Conservation (phyloP, 2,888 invertebrate species). For the Sphaeridia pumilis region DNA sequence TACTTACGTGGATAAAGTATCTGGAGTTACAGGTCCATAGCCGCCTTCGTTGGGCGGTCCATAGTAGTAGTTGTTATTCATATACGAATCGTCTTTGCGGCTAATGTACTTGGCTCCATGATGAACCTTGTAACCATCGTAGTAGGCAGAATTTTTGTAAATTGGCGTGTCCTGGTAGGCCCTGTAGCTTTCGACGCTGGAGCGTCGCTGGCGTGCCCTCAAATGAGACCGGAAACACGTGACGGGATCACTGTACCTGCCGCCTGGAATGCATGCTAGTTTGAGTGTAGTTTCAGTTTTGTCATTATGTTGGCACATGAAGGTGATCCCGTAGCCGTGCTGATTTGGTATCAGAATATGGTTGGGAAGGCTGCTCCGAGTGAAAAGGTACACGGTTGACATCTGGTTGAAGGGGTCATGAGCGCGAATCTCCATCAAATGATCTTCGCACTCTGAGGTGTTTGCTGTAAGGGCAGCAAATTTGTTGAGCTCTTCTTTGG, state of each 20-base stretch:
- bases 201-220: constrained; percentile 18
- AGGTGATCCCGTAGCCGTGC: constrained; percentile 33
- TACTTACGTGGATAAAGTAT: constrained; percentile 15
- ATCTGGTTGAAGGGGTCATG: constrained; percentile 34
- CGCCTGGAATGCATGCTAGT: constrained; percentile 30
- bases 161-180: constrained; percentile 2
- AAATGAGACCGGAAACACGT: constrained; percentile 28
- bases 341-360: constrained; percentile 30
- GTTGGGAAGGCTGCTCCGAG: constrained; percentile 20
- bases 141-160: background rate
- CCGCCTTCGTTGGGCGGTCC: constrained; percentile 12
- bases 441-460: constrained; percentile 20
- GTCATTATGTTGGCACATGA: constrained; percentile 22
- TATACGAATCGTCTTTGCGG: background rate
- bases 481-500: constrained; percentile 16
- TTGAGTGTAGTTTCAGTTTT: constrained; percentile 16
- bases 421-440: constrained; percentile 24
- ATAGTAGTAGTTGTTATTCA: constrained; percentile 1
- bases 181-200: constrained; percentile 1
- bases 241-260: constrained; percentile 23
- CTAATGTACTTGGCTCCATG: background rate
- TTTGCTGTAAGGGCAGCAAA: constrained; percentile 18
- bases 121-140: background rate
- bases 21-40: constrained; percentile 1
- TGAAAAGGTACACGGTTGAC: constrained; percentile 22